Evolutionary conservation across 2,888 invertebrate genomes (phyloP), one percentile per base, ranked within the genome.

Genomic region (Brachyptera putata): DNA sequence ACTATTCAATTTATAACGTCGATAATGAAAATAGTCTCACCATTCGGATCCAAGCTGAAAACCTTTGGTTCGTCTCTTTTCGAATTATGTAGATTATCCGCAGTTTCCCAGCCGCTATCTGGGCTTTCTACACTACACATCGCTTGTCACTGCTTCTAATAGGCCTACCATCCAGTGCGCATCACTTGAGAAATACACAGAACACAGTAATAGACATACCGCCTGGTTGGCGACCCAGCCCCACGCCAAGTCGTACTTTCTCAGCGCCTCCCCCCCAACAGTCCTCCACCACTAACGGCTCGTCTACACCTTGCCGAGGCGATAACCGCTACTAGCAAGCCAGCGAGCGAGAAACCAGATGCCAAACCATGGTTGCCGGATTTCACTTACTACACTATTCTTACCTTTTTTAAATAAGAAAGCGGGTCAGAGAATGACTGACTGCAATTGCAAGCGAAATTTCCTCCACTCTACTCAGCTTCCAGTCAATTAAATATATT

Each of bases 311-410:
- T 18, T 59, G 7, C 37, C 58, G 13, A 37, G 58, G 14, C 34
- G 50, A 49, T 41, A 56, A 46, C 56, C 55, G 46, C 30, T 30
- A 30, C 56, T n/a, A 14, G 37, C 22, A 18, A 37, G 13, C 46
- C n/a, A 13, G 48, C 50, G 57, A 62, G 62, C 62, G 60, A 62
- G 62, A 55, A 62, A 62, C 57, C 62, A 62, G 62, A 62, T 62
- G 62, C 59, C 60, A 30, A 46, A 24, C 18, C 62, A 58, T 39
- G 26, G 61, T 61, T 61, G 61, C 61, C 61, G 43, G n/a, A 22
- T 24, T 11, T 30, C 30, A 30, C 30, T 30, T 30, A 30, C 43
- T 16, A 4, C 21, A 3, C 18, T 43, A 21, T 43, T 18, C n/a
- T 43, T 18, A 43, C 11, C 21, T 16, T 18, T 43, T 43, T 18